Percentiles rank a stretch among this genome's conserved stretches.
Conservation (phyloP, 2,797 vertebrate genomes). For the Cuniculus paca region DNA sequence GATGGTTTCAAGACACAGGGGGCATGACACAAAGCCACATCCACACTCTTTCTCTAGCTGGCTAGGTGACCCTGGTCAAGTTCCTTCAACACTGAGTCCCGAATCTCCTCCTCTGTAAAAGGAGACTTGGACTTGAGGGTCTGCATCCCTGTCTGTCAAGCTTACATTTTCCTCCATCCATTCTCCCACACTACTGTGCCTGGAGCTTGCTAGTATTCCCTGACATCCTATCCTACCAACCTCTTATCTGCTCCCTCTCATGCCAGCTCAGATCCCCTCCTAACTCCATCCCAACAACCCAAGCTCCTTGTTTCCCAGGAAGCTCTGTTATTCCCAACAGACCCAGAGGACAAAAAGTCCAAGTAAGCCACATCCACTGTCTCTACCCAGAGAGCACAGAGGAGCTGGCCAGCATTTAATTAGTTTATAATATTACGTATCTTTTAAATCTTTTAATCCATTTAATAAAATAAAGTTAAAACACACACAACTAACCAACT, state of each 20-base stretch:
- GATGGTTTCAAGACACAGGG: fast-evolving
- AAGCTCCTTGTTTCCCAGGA: constrained; percentile 61
- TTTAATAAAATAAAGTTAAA: constrained; percentile 84
- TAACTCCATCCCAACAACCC: neutral
- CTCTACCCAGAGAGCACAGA: constrained; percentile 60
- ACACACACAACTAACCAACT: constrained; percentile 75
- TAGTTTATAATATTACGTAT: constrained; percentile 78
- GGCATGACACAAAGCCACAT: fast-evolving
- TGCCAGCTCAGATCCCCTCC: neutral
- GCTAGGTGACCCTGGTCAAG: neutral
- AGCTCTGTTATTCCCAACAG: constrained; percentile 41
- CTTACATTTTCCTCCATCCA: neutral
- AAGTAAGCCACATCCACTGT: neutral
- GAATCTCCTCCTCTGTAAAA: neutral
- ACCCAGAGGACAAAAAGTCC: constrained; percentile 61
- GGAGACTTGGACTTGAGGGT: neutral
- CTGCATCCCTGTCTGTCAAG: neutral
- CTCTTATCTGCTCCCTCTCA: neutral
- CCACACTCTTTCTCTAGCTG: neutral
- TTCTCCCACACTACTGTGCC: neutral
- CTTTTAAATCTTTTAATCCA: constrained; percentile 87
- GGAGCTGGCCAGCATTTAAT: constrained; percentile 72
- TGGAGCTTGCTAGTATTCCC: neutral
- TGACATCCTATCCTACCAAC: neutral
- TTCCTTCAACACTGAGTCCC: neutral